Evolutionary conservation across 1,140 invertebrate species (phyloP).

Genomic region (Mesaphorura yosii): DNA sequence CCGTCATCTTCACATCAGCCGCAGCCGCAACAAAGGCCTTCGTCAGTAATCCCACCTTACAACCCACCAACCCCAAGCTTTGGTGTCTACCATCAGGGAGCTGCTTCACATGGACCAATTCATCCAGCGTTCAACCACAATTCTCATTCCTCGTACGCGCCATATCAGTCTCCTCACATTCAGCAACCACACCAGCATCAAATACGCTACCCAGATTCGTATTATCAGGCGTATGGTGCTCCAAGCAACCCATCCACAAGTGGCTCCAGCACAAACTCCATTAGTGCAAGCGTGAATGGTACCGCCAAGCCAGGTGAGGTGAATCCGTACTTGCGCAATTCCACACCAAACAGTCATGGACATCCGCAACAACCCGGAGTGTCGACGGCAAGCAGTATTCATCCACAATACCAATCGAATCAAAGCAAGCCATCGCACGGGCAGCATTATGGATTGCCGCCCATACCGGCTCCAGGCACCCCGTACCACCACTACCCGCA

Average conservation of each 20-base stretch:
- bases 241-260: background rate
- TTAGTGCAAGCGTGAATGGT: no score
- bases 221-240: no score
- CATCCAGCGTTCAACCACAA: background rate
- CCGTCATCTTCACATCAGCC: background rate
- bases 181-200: background rate
- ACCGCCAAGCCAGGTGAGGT: no score
- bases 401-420: no score
- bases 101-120: conserved; percentile 4
- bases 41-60: conserved; percentile 26
- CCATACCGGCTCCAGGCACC: background rate
- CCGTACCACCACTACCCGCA: conserved; percentile 15
- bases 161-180: background rate
- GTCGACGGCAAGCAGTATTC: no score
- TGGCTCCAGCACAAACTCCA: no score
- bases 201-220: no score
- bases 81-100: background rate
- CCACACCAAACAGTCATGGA: background rate
- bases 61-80: conserved; percentile 17
- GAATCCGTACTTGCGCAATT: no score
- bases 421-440: no score
- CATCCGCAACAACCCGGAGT: background rate
- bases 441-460: conserved; percentile 3
- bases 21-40: conserved; percentile 10
- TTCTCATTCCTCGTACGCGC: background rate